Evolutionary conservation across 2,888 invertebrate genomes (phyloP), one percentile per base, ranked within the genome.

Genomic region (Hirtodrosophila alboralis): DNA sequence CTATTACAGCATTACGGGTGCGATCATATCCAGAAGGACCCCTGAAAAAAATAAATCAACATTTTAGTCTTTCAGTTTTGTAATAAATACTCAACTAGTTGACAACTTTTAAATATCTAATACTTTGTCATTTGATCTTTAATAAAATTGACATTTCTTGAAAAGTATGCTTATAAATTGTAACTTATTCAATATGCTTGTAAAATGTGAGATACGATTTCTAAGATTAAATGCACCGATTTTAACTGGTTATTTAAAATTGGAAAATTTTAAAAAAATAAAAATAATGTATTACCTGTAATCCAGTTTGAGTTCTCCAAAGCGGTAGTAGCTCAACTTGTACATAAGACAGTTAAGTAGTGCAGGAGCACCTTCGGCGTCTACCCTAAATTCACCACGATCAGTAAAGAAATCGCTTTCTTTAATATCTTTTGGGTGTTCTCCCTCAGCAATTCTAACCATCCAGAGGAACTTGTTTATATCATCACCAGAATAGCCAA

Each of bases 401-500:
- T 97, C 97, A 0, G 97, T 97, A 90, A 98, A 98, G 89, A 97
- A 98, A 89, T 98, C 97, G 67, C 96, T 95, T 92, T 98, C 98
- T 86, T 96, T 94, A 74, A 99, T 99, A 88, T 99, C 99, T 90
- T 97, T 98, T 0, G 99, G 99, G 92, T 99, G 98, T 91, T 99
- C 99, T 7, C 99, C 99, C 91, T 99, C 99, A 4, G 99, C 99
- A 76, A 99, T 99, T 57, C 99, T 92, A n/a, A 99, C 99, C 99
- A 99, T 99, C 99, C 99, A 99, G 69, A 99, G 93, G 90, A 99
- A 99, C 92, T 99, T 99, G 90, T 99, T 99, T 88, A 99, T 99
- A 89, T 99, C 99, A 89, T 99, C 99, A 0, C 98, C 99, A 0
- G 98, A 98, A 91, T 99, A 99, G 0, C 99, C 99, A 85, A 99